These are phyloP conservation scores for Thelaira solivaga DNA, from an alignment of 2,888 invertebrate species.

Conservation along the genomic window DNA sequence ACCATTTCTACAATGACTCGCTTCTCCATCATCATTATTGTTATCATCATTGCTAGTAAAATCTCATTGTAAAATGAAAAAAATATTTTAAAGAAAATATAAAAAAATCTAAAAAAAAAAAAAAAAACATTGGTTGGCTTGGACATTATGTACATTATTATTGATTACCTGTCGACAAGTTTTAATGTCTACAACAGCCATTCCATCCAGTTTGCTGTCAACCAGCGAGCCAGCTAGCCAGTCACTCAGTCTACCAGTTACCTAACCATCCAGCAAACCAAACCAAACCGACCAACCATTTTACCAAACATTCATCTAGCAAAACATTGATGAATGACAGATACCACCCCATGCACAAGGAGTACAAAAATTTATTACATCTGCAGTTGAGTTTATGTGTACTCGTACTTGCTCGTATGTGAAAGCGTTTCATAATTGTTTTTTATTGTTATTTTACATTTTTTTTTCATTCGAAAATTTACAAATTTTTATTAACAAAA, in stretches of 20 bases:
- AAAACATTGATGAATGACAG: constrained; percentile 60
- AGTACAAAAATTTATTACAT: constrained; percentile 25
- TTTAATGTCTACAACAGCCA: constrained; percentile 46
- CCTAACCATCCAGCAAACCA: constrained; percentile 23
- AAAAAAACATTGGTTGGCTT: constrained; percentile 16
- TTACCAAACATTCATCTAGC: constrained; percentile 24
- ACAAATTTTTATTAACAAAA: neutral
- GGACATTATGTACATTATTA: constrained; percentile 58
- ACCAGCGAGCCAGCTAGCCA: neutral
- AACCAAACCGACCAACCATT: constrained; percentile 24
- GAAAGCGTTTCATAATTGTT: no score
- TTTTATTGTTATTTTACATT: no score
- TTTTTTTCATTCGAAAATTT: neutral
- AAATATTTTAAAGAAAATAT: neutral
- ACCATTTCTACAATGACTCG: neutral
- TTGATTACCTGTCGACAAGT: constrained; percentile 64
- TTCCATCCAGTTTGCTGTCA: constrained; percentile 5
- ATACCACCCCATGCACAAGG: constrained; percentile 45
- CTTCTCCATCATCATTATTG: constrained; percentile 9
- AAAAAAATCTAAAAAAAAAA: neutral
- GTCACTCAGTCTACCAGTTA: neutral
- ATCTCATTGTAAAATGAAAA: constrained; percentile 23
- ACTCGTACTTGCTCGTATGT: no score
- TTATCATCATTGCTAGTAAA: constrained; percentile 13
- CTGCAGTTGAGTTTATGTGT: neutral